Percentiles rank a stretch among this genome's conserved stretches.
These are phyloP conservation scores for Apodemus agrarius DNA, from an alignment of 2,797 vertebrate species.

Conservation along the genomic window DNA sequence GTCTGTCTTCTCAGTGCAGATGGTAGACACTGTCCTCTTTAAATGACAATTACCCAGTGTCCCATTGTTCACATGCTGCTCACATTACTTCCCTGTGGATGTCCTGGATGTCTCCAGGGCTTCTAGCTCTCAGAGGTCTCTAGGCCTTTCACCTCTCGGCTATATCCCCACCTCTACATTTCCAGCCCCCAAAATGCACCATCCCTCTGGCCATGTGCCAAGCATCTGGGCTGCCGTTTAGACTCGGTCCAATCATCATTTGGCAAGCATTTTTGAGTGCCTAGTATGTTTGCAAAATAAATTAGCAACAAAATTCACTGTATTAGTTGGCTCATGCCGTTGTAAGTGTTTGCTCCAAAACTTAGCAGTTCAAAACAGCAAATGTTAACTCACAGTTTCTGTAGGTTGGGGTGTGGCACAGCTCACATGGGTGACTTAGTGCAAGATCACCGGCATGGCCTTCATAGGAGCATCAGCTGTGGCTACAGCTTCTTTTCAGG, in stretches of 20 bases:
- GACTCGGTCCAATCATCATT: neutral
- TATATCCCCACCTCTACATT: neutral
- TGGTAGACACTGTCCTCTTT: neutral
- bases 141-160: neutral
- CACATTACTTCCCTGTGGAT: neutral
- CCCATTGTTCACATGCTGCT: neutral
- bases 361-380: constrained; percentile 1
- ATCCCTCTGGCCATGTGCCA: neutral
- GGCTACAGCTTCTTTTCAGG: neutral
- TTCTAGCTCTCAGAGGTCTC: neutral
- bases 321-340: neutral
- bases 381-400: neutral
- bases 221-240: constrained; percentile 33
- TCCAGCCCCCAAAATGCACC: neutral
- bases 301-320: constrained; percentile 20
- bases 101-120: neutral
- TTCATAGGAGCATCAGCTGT: accelerated
- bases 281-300: constrained; percentile 48
- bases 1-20: neutral
- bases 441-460: neutral
- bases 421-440: neutral
- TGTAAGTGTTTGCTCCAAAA: neutral
- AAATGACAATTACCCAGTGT: neutral
- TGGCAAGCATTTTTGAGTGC: constrained; percentile 6
- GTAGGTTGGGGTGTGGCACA: neutral